A percentile compares a stretch with the other conserved stretches of the same genome.
phyloP scores from a whole-genome alignment of 23 tunicate genomes.

The Ciona savignyi region DNA sequence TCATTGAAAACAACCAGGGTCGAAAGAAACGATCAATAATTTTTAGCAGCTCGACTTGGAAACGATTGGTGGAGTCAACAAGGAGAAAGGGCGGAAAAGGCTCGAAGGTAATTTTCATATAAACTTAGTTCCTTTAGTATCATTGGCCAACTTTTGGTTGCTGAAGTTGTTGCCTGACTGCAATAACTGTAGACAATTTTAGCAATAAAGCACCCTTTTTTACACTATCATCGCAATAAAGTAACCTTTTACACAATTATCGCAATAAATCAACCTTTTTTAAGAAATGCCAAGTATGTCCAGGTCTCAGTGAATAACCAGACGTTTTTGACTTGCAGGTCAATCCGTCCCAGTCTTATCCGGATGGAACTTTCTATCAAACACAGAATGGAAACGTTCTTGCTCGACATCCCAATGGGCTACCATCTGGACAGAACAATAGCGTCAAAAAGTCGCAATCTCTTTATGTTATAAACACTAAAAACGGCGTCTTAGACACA shows the following conservation, averaged over 20 bases:
- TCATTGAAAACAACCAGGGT: slow-evolving; percentile 10
- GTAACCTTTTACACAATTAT: too few relatives aligned
- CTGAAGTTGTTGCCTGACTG: too few relatives aligned
- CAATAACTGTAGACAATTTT: too few relatives aligned
- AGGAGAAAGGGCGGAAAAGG: slow-evolving; percentile 50
- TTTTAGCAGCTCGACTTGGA: slow-evolving; percentile 60
- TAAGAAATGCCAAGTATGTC: too few relatives aligned
- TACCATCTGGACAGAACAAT: slow-evolving; percentile 16
- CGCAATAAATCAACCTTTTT: too few relatives aligned
- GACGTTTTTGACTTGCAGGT: too few relatives aligned
- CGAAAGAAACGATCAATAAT: slow-evolving; percentile 54
- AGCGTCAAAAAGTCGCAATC: slow-evolving; percentile 60
- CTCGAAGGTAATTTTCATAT: slow-evolving; percentile 27
- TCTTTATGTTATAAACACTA: slow-evolving; percentile 53
- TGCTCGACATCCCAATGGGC: slow-evolving; percentile 14
- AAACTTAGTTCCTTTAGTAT: too few relatives aligned
- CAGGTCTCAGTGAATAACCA: too few relatives aligned
- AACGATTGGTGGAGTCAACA: slow-evolving; percentile 60
- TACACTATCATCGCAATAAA: too few relatives aligned
- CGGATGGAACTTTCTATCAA: slow-evolving; percentile 34
- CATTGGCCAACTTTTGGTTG: too few relatives aligned
- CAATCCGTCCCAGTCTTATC: slow-evolving; percentile 46
- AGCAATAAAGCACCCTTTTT: too few relatives aligned
- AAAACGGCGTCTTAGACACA: slow-evolving; percentile 23
- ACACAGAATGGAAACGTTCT: slow-evolving; percentile 8